phyloP scores from a whole-genome alignment of 2,888 invertebrate species.

The Tortricodes alternella region DNA sequence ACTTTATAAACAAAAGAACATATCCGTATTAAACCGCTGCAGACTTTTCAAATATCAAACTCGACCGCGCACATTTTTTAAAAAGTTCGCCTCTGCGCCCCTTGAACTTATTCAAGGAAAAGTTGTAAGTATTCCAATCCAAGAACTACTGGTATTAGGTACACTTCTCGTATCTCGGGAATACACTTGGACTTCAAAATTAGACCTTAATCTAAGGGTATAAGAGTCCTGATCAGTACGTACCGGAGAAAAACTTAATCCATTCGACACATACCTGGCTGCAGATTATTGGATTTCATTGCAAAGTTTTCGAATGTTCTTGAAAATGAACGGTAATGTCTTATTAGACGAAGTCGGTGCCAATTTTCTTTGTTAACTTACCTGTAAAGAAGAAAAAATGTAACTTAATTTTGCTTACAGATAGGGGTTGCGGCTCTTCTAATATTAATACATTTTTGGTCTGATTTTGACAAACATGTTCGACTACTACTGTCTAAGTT shows the following conservation, averaged over 20 bases:
- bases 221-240: not conserved
- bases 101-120: slow-evolving; percentile 25
- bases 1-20: slow-evolving; percentile 14
- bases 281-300: slow-evolving; percentile 28
- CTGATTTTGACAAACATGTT: too few species aligned
- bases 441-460: too few species aligned
- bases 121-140: slow-evolving; percentile 30
- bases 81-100: slow-evolving; percentile 20
- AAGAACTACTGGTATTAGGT: slow-evolving; percentile 22
- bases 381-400: slow-evolving; percentile 16
- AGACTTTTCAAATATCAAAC: slow-evolving; percentile 27
- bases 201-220: not conserved
- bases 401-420: not conserved
- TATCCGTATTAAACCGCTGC: slow-evolving; percentile 11
- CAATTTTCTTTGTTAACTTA: slow-evolving; percentile 9
- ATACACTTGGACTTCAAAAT: not conserved
- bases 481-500: too few species aligned
- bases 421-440: too few species aligned
- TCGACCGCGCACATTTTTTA: slow-evolving; percentile 17
- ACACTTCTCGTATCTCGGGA: slow-evolving; percentile 8
- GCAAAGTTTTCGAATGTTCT: slow-evolving; percentile 21
- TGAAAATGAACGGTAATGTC: slow-evolving; percentile 5
- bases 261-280: slow-evolving; percentile 25
- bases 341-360: not conserved
- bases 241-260: slow-evolving; percentile 14